Conservation (phyloP, 1,140 invertebrate genomes). For the Spodoptera frugiperda region DNA sequence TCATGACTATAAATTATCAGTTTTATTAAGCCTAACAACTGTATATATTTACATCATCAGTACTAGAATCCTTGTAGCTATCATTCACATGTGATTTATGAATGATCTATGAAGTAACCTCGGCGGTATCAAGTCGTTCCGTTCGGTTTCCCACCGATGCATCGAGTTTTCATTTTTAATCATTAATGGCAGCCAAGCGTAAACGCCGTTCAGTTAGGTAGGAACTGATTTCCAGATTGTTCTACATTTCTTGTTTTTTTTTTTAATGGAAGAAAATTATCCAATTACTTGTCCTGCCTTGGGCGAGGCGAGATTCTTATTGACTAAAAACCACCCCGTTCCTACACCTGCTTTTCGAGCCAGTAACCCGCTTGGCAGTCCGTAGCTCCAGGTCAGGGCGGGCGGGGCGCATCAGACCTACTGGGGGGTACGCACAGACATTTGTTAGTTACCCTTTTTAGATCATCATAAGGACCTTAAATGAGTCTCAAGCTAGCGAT, state of each 20-base stretch:
- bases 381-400: too few species aligned
- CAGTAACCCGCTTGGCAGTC: too few species aligned
- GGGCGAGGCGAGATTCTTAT: too few species aligned
- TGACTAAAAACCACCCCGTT: too few species aligned
- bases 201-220: slow-evolving; percentile 53
- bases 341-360: too few species aligned
- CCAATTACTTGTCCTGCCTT: too few species aligned
- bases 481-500: too few species aligned
- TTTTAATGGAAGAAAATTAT: too few species aligned
- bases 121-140: slow-evolving; percentile 57
- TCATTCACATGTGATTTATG: slow-evolving; percentile 25
- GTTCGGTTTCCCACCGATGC: slow-evolving; percentile 58
- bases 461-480: too few species aligned
- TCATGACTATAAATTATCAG: slow-evolving; percentile 4
- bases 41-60: neutral
- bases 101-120: slow-evolving; percentile 43
- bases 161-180: slow-evolving; percentile 71
- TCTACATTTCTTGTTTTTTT: neutral
- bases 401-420: too few species aligned
- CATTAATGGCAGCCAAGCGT: slow-evolving; percentile 61
- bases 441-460: too few species aligned
- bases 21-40: neutral
- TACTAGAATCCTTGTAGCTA: neutral
- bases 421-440: too few species aligned
- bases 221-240: slow-evolving; percentile 11